Percentiles rank a stretch among this genome's conserved stretches.
These are phyloP conservation scores for Limnephilus marmoratus DNA, from an alignment of 2,888 invertebrate genomes.

Conservation along the genomic window DNA sequence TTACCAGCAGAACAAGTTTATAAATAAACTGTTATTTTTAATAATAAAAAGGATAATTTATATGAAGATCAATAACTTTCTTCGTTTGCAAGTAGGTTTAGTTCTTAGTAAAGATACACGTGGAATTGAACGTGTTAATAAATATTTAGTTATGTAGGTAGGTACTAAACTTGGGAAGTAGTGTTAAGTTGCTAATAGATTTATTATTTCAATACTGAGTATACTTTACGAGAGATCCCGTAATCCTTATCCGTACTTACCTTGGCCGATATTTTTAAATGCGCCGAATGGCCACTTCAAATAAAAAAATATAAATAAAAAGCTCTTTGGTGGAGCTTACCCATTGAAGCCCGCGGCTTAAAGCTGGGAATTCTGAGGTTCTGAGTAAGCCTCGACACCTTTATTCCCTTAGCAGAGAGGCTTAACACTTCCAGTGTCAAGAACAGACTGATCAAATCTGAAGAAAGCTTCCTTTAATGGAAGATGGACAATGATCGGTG, in stretches of 20 bases:
- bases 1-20: too few species aligned
- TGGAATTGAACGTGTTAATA: too few species aligned
- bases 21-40: too few species aligned
- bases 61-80: too few species aligned
- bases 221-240: neutral
- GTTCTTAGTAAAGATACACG: too few species aligned
- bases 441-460: conserved; percentile 45
- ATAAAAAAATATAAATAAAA: neutral
- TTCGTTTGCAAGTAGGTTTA: too few species aligned
- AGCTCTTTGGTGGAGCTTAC: neutral
- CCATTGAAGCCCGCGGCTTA: conserved; percentile 37
- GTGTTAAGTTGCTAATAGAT: neutral
- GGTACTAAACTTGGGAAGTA: neutral
- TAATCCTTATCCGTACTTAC: neutral
- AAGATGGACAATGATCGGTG: conserved; percentile 31
- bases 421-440: conserved; percentile 35
- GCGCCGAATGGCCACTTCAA: neutral
- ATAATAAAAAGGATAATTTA: too few species aligned
- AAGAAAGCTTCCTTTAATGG: conserved; percentile 41
- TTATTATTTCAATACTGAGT: neutral
- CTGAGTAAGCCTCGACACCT: conserved; percentile 22
- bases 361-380: conserved; percentile 16
- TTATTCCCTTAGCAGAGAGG: conserved; percentile 43
- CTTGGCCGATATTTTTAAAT: conserved; percentile 19
- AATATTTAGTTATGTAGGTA: neutral